Percentiles rank a stretch among this genome's conserved stretches.
These are phyloP conservation scores for Morbakka virulenta DNA, from an alignment of 30 jellyfish, hydroid and myxozoan species.

Conservation along the genomic window DNA sequence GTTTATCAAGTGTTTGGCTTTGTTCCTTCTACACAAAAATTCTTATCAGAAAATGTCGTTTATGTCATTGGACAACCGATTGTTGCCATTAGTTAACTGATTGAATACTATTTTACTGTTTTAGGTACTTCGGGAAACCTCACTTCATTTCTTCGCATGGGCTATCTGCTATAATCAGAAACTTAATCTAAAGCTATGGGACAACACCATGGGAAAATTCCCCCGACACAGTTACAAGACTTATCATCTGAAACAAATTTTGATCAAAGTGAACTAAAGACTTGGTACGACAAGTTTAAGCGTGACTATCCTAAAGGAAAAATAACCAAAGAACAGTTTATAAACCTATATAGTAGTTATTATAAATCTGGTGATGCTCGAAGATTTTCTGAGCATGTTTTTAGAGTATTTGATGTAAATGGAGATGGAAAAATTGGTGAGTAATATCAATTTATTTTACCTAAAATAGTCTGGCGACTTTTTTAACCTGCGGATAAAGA, in stretches of 20 bases:
- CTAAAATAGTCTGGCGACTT: too few relatives aligned
- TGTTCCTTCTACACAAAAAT: too few relatives aligned
- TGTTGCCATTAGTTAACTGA: too few relatives aligned
- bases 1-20: too few relatives aligned
- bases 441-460: background rate
- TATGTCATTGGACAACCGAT: too few relatives aligned
- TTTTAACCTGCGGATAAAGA: too few relatives aligned
- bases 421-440: slow-evolving; percentile 77
- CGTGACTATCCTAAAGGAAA: slow-evolving; percentile 76
- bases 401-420: slow-evolving; percentile 75
- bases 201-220: slow-evolving; percentile 58
- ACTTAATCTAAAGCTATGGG: too few relatives aligned
- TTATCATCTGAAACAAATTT: slow-evolving; percentile 53
- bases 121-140: too few relatives aligned
- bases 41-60: too few relatives aligned
- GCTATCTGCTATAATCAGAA: too few relatives aligned
- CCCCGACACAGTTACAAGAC: slow-evolving; percentile 69
- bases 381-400: slow-evolving; percentile 78
- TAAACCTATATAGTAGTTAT: slow-evolving; percentile 53
- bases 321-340: slow-evolving; percentile 59
- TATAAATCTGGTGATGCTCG: slow-evolving; percentile 72
- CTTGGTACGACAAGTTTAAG: slow-evolving; percentile 73
- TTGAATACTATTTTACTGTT: too few relatives aligned
- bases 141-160: too few relatives aligned
- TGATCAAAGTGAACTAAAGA: slow-evolving; percentile 54